These are phyloP conservation scores for Oscheius sp. DNA, from an alignment of 2,888 invertebrate genomes.

Conservation along the genomic window DNA sequence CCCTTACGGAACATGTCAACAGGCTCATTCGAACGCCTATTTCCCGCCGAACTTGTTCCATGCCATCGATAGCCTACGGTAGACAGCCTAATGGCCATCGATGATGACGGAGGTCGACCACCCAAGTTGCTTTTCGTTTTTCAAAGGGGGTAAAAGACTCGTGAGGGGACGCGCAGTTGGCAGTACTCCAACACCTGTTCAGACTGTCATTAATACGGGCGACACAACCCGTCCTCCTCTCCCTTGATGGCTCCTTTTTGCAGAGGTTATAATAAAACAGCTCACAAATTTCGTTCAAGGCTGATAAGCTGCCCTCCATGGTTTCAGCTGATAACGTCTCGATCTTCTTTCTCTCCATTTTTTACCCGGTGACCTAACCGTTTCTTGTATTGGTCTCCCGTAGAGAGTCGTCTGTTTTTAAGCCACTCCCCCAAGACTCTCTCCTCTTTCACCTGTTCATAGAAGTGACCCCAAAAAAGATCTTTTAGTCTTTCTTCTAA, in stretches of 20 bases:
- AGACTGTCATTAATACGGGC: constrained; percentile 27
- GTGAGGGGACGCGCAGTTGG: not conserved
- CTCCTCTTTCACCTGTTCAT: not conserved
- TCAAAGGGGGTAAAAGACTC: not conserved
- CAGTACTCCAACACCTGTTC: constrained; percentile 25
- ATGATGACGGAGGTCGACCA: constrained; percentile 12
- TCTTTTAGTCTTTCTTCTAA: not conserved
- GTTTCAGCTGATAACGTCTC: not conserved
- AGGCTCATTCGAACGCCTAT: constrained; percentile 5
- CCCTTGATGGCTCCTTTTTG: not conserved
- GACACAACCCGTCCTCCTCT: not conserved
- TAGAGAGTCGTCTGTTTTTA: constrained; percentile 8
- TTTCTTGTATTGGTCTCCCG: constrained; percentile 2
- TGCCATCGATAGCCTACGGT: constrained; percentile 31
- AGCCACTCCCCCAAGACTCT: not conserved
- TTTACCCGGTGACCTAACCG: not conserved
- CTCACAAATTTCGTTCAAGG: not conserved
- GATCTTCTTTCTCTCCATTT: not conserved
- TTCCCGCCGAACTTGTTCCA: constrained; percentile 20
- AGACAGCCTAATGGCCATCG: constrained; percentile 27
- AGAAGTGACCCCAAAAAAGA: not conserved
- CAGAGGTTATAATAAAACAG: constrained; percentile 4
- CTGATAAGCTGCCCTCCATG: constrained; percentile 16
- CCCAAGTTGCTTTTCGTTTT: constrained; percentile 3
- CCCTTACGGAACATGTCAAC: constrained; percentile 21